Evolutionary conservation across 2,797 vertebrate species (phyloP), one percentile per base, ranked within the genome.

Genomic region (Tangara arthus): DNA sequence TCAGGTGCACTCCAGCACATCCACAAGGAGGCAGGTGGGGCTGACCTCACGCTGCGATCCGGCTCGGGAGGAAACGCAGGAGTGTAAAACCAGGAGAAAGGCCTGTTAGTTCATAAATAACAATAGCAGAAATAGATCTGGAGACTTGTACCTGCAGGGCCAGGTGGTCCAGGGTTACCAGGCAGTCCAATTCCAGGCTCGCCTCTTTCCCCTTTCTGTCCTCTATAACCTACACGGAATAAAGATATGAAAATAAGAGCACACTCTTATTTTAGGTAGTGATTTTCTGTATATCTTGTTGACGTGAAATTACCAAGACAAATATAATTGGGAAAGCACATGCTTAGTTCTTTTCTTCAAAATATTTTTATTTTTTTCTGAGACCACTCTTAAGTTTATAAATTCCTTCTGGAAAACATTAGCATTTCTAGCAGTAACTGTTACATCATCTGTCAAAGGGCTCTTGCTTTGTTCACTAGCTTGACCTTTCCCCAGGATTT

Each of bases 141-240:
- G 64, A 83, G 73, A 87, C n/a, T 69, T 83, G 97, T 98, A 99
- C 99, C 99, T 98, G 98, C 97, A 94, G 98, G 97, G 46, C 99
- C 99, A 23, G 97, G 97, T 44, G 98, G 97, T 89, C 99, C 99
- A 32, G 98, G 98, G 91, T 98, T 98, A 96, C 99, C 99, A 53
- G 98, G 98, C 75, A 99, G 97, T 87, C 99, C 99, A 94, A 99
- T 98, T 86, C 99, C 99, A 87, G 99, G 97, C 97, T 99, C 99
- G 19, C 99, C 99, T 97, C 99, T 98, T 96, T 99, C 99, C 94
- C 99, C 99, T 97, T 99, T 99, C 98, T 99, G 99, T 97, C 99
- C 99, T 96, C 99, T 98, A 98, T 99, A 99, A 94, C 99, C 99
- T 99, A 97, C 50, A 82, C 52, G 76, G 94, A 90, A 95, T 78